Evolutionary conservation across 2,888 invertebrate genomes (phyloP), one percentile per base, ranked within the genome.

Genomic region (Ectemnius lituratus): DNA sequence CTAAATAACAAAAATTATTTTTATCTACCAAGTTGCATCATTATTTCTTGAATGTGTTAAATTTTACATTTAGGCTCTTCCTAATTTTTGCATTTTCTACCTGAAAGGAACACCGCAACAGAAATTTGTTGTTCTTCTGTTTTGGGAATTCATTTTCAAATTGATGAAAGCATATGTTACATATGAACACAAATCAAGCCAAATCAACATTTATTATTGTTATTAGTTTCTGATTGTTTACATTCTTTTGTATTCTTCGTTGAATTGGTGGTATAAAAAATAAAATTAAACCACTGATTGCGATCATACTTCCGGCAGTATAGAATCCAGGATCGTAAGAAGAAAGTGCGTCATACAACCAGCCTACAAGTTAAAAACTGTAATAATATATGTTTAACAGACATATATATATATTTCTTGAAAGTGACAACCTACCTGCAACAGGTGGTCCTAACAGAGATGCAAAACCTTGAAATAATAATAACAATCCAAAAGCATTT

Each of bases 391-490:
- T 45, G n/a, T 1, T 46, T 49, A 37, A 4, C 18, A 23, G 8
- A 45, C 47, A 56, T 14, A 37, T 4, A 27, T 28, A n/a, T n/a
- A 58, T 27, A 6, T 16, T n/a, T 47, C n/a, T 20, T 13, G 27
- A 11, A 58, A 52, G n/a, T 14, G 16, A 16, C 5, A 52, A 52
- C 14, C 5, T 93, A 98, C 98, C 98, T 91, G 96, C 98, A 81
- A 98, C 94, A 16, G 98, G 98, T 68, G 98, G 96, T 62, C 98
- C 98, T 78, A 98, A 93, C 6, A 98, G 93, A 0, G 98, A 97
- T 3, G 98, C 98, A 67, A 97, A 94, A 66, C 98, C 98, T 93
- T 98, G 98, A 92, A 98, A 98, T 64, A 99, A 93, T 78, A 99
- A 92, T 65, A 98, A 92, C 52, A 99, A 92, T 6, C 98, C 98